phyloP scores from a whole-genome alignment of 2,113 vertebrate species.

The Sprattus sprattus region DNA sequence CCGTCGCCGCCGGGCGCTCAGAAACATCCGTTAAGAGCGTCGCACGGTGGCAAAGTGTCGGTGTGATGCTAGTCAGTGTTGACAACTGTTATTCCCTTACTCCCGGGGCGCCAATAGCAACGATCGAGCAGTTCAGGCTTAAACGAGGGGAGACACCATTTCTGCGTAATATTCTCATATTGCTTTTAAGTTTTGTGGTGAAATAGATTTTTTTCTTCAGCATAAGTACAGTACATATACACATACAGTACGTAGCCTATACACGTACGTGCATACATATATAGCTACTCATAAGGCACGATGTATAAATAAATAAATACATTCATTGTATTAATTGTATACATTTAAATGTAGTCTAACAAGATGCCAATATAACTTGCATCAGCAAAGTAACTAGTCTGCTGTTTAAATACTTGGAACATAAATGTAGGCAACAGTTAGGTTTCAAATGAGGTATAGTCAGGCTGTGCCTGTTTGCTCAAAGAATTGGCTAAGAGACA shows the following conservation, averaged over 20 bases:
- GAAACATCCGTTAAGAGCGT: constrained; percentile 5
- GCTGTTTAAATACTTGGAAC: background rate
- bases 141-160: background rate
- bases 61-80: constrained; percentile 11
- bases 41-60: constrained; percentile 11
- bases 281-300: background rate
- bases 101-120: constrained; percentile 16
- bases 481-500: background rate
- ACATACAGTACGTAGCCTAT: background rate
- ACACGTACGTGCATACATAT: background rate
- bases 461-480: background rate
- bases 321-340: no score
- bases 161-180: background rate
- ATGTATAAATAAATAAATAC: no score
- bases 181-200: background rate
- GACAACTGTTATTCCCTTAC: background rate
- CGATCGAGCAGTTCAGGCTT: background rate
- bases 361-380: background rate
- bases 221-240: constrained; percentile 25
- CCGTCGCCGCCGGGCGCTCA: background rate
- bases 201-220: background rate
- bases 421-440: background rate
- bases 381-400: background rate
- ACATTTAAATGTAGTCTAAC: background rate
- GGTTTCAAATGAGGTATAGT: background rate